Conservation (phyloP, 1,140 invertebrate species). For the Marisa cornuarietis region DNA sequence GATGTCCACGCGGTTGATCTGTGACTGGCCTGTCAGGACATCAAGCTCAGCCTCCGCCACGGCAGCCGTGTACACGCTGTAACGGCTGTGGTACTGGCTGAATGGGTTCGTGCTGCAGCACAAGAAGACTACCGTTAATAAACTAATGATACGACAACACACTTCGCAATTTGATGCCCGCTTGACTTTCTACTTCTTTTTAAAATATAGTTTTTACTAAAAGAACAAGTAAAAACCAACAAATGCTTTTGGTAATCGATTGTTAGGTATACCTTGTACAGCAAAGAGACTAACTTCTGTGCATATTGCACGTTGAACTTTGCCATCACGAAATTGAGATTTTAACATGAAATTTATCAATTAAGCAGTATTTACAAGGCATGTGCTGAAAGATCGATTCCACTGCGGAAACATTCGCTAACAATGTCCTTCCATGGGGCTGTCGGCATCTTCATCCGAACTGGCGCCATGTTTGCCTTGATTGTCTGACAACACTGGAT, state of each 20-base stretch:
- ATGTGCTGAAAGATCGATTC: slow-evolving; percentile 40
- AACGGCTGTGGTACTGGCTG: slow-evolving; percentile 32
- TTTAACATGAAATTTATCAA: too few species aligned
- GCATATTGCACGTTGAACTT: too few species aligned
- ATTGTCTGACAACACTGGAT: slow-evolving; percentile 46
- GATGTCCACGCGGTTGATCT: slow-evolving; percentile 69
- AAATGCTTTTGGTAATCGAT: too few species aligned
- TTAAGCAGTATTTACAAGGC: slow-evolving; percentile 22
- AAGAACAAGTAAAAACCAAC: too few species aligned
- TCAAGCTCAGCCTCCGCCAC: slow-evolving; percentile 55
- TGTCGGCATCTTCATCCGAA: slow-evolving; percentile 43
- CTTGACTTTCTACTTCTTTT: too few species aligned
- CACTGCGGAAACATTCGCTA: slow-evolving; percentile 31
- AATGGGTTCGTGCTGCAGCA: slow-evolving; percentile 31
- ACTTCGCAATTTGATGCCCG: too few species aligned
- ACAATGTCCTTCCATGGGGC: slow-evolving; percentile 49
- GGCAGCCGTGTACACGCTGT: slow-evolving; percentile 51
- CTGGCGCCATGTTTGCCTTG: slow-evolving; percentile 47
- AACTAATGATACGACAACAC: too few species aligned
- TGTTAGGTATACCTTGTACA: too few species aligned
- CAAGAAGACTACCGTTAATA: background rate
- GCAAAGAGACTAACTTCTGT: too few species aligned
- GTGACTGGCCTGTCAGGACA: slow-evolving; percentile 55
- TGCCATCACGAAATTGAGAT: too few species aligned
- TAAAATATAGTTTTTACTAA: too few species aligned